phyloP scores from a whole-genome alignment of 2,113 vertebrate species.

The Merops nubicus region DNA sequence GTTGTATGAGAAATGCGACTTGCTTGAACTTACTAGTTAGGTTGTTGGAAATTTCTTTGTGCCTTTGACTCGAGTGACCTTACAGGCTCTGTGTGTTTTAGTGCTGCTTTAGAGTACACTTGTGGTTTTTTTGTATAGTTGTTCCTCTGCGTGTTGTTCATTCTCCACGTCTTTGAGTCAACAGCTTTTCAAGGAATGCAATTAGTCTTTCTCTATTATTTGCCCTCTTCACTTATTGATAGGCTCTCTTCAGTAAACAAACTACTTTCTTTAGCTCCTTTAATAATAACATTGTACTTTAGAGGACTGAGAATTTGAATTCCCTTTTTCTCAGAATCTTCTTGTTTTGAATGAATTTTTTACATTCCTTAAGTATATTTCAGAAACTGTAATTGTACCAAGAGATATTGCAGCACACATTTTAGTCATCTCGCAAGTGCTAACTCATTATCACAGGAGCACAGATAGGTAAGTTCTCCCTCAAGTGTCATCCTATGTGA shows the following conservation, averaged over 20 bases:
- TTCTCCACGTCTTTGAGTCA: background rate
- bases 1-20: background rate
- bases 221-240: background rate
- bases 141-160: background rate
- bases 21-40: background rate
- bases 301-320: background rate
- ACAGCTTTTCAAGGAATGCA: background rate
- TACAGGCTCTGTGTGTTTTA: background rate
- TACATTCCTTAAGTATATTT: background rate
- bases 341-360: background rate
- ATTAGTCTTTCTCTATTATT: background rate
- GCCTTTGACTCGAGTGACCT: background rate
- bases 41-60: background rate
- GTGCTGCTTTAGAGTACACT: background rate
- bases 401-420: accelerated
- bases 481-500: accelerated
- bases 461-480: background rate
- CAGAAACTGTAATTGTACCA: background rate
- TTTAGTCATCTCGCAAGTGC: background rate
- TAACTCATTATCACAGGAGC: background rate
- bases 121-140: background rate
- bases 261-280: background rate
- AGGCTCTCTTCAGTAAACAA: background rate
- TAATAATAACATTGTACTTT: background rate
- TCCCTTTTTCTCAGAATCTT: background rate